Conservation (phyloP, 1,140 invertebrate genomes). For the Eufriesea mexicana region DNA sequence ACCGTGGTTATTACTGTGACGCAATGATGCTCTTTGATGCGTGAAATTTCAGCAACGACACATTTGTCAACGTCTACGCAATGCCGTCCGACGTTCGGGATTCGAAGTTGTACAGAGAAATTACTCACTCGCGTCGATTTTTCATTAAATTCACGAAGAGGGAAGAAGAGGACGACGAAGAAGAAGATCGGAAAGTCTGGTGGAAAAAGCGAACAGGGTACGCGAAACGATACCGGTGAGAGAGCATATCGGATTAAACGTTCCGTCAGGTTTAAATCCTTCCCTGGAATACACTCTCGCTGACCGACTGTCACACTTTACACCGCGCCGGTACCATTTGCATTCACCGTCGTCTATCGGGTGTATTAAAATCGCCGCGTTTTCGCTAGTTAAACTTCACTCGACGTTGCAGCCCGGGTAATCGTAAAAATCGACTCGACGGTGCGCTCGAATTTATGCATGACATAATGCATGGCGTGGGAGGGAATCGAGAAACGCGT, state of each 20-base stretch:
- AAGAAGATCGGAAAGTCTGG: not conserved
- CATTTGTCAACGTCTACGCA: no score
- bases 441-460: not conserved
- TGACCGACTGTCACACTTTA: slow-evolving; percentile 18
- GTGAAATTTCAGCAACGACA: slow-evolving; percentile 21
- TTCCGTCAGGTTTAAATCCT: not conserved
- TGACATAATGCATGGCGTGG: not conserved
- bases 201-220: not conserved
- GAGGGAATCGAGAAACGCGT: not conserved
- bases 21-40: not conserved
- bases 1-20: slow-evolving; percentile 8
- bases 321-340: not conserved
- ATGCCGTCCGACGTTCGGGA: not conserved
- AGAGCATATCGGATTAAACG: not conserved
- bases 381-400: not conserved
- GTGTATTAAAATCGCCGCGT: not conserved
- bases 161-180: not conserved
- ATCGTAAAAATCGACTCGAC: not conserved
- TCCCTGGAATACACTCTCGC: not conserved
- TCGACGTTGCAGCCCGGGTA: not conserved
- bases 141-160: not conserved
- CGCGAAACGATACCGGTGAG: not conserved
- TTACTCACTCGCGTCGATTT: not conserved
- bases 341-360: slow-evolving; percentile 29
- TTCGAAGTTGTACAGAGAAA: not conserved